Conservation (phyloP, 92 coral and sea anemone genomes). For the Ricordea florida region DNA sequence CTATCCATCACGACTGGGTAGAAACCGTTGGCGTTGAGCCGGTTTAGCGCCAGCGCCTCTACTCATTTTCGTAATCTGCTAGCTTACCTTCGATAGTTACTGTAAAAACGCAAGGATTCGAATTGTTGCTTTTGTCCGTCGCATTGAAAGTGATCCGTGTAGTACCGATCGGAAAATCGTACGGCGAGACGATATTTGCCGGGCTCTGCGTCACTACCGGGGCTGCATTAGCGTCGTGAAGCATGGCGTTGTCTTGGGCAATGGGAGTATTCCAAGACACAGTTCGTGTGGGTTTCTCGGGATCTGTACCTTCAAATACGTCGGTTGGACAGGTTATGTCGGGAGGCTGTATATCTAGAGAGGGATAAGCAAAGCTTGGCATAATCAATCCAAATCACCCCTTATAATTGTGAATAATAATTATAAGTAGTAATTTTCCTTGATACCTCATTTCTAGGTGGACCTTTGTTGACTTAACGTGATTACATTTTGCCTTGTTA, state of each 20-base stretch:
- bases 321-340: constrained; percentile 68
- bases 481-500: too few species aligned
- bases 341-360: constrained; percentile 82
- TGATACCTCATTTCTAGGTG: too few species aligned
- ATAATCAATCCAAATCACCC: too few species aligned
- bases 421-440: too few species aligned
- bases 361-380: too few species aligned
- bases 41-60: too few species aligned
- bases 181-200: constrained; percentile 69
- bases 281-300: constrained; percentile 67
- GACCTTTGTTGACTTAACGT: too few species aligned
- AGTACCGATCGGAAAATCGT: constrained; percentile 79
- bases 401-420: too few species aligned
- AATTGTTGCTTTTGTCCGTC: constrained; percentile 71
- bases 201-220: constrained; percentile 70
- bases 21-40: too few species aligned
- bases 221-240: constrained; percentile 75
- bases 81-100: constrained; percentile 77
- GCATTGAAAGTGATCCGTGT: constrained; percentile 83
- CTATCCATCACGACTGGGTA: too few species aligned
- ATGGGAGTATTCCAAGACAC: constrained; percentile 69
- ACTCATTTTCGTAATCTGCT: too few species aligned
- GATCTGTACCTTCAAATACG: constrained; percentile 72
- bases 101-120: constrained; percentile 71
- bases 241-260: constrained; percentile 78